A percentile compares a stretch with the other conserved stretches of the same genome.
These are phyloP conservation scores for Lithophane ornitopus DNA, from an alignment of 2,888 invertebrate species.

Conservation along the genomic window DNA sequence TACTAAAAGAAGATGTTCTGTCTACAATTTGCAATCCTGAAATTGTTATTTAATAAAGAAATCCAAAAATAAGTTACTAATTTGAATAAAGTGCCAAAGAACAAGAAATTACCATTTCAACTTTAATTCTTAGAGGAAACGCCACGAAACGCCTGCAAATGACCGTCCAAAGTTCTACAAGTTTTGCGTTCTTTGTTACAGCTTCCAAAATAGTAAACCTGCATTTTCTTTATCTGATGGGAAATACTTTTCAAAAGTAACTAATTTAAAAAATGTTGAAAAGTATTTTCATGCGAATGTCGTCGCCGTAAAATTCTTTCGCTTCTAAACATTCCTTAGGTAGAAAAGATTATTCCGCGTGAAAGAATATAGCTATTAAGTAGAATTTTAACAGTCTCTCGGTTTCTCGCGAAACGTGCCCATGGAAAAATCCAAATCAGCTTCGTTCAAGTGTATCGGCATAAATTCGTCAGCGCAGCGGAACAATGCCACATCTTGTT, in stretches of 20 bases:
- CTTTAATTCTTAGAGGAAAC: slow-evolving; percentile 74
- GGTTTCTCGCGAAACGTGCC: slow-evolving; percentile 48
- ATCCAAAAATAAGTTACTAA: slow-evolving; percentile 55
- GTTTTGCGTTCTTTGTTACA: slow-evolving; percentile 71
- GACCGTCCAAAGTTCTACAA: slow-evolving; percentile 70
- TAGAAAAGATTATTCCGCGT: slow-evolving; percentile 69
- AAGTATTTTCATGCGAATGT: slow-evolving; percentile 68
- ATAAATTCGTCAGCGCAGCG: slow-evolving; percentile 53
- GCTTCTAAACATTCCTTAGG: slow-evolving; percentile 68
- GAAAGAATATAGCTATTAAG: slow-evolving; percentile 68
- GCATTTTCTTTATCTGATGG: slow-evolving; percentile 69
- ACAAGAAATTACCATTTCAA: slow-evolving; percentile 73
- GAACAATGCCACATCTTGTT: slow-evolving; percentile 36
- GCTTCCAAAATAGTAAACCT: slow-evolving; percentile 70
- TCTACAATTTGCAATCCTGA: slow-evolving; percentile 15
- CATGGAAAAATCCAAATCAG: slow-evolving; percentile 51
- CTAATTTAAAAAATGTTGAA: slow-evolving; percentile 65
- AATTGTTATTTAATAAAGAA: slow-evolving; percentile 54
- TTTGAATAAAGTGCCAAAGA: slow-evolving; percentile 66
- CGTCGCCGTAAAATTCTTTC: slow-evolving; percentile 62
- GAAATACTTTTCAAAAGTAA: slow-evolving; percentile 67
- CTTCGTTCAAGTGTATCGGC: slow-evolving; percentile 48
- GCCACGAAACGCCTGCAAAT: slow-evolving; percentile 74
- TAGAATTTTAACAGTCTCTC: slow-evolving; percentile 65
- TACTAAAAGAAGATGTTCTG: background rate